Evolutionary conservation across 2,797 vertebrate genomes (phyloP), one percentile per base, ranked within the genome.

Genomic region (Parauchenoglanis ngamensis): DNA sequence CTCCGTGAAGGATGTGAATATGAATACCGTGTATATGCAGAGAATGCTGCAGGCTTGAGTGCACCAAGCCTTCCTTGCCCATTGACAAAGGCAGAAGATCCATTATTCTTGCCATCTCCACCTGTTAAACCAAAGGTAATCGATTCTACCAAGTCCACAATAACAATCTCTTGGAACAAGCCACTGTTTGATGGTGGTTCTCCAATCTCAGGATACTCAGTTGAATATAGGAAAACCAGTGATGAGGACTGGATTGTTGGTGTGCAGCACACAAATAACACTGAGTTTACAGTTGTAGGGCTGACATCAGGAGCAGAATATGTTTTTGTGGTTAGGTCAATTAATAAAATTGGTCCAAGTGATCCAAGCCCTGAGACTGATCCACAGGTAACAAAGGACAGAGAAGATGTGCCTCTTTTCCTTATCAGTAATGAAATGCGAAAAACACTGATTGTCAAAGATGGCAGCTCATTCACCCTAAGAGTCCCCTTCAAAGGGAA

Each of bases 141-240:
- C 11, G 97, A 99, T 94, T 98, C 96, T 35, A 92, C 97, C 86
- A 97, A 94, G 92, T 96, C 97, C 89, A 96, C 95, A 82, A 95
- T 99, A 91, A 97, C 97, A 89, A 94, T 98, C 79, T 90, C 95
- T 88, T 99, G 98, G 98, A 96, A 96, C 92, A 99, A 97, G 90
- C 98, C 98, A 5, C 89, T 99, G 86, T 99, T 98, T 95, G 98
- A 99, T 92, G 98, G 98, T 89, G 98, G 98, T 88, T 93, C 98
- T 73, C 95, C 96, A 89, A 92, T 99, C 90, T 98, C 95, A 13
- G 97, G 97, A 84, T 99, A 99, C 91, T 95, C 95, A 87, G 96
- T 99, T 88, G 97, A 99, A 93, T 99, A 97, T 92, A 98, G 96
- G 92, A 96, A 93, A 93, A 94, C 94, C 76, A 92, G 95, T 89